Percentiles rank a stretch among this genome's conserved stretches.
Conservation (phyloP, 2,888 invertebrate genomes). For the Exocentrus adspersus region DNA sequence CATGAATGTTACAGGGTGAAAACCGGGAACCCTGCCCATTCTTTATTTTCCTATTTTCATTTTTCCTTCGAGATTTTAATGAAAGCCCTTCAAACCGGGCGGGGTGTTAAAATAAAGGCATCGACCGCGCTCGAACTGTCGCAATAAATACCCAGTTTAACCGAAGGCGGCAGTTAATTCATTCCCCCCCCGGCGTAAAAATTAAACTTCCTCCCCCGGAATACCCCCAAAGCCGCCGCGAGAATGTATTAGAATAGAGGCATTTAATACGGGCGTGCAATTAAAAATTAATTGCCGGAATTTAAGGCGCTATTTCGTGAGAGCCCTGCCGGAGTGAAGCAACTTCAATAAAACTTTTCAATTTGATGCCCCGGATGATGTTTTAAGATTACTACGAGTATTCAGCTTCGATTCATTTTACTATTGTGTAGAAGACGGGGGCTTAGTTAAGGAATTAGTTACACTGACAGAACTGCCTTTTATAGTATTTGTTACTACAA, state of each 20-base stretch:
- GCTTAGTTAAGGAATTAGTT: background rate
- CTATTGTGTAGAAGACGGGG: background rate
- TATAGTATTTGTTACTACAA: too few relatives aligned
- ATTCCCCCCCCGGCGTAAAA: background rate
- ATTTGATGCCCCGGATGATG: slow-evolving; percentile 27
- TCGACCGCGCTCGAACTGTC: background rate
- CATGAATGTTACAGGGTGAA: too few relatives aligned
- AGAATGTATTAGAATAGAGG: slow-evolving; percentile 24
- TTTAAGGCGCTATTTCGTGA: slow-evolving; percentile 37
- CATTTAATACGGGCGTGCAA: slow-evolving; percentile 50
- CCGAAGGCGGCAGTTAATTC: background rate
- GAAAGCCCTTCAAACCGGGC: too few relatives aligned
- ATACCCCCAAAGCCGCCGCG: slow-evolving; percentile 1
- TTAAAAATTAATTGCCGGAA: slow-evolving; percentile 57
- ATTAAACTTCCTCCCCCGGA: background rate
- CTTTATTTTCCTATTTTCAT: too few relatives aligned
- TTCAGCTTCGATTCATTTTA: slow-evolving; percentile 8
- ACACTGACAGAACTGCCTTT: background rate
- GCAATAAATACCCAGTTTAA: background rate
- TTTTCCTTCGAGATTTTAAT: too few relatives aligned
- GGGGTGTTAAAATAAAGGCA: background rate
- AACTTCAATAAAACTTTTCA: slow-evolving; percentile 35
- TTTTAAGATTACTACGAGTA: slow-evolving; percentile 27
- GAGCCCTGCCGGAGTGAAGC: slow-evolving; percentile 31
- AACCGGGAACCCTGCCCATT: too few relatives aligned